Evolutionary conservation across 1,140 invertebrate species (phyloP), one percentile per base, ranked within the genome.

Genomic region (Phymastichus coffea): DNA sequence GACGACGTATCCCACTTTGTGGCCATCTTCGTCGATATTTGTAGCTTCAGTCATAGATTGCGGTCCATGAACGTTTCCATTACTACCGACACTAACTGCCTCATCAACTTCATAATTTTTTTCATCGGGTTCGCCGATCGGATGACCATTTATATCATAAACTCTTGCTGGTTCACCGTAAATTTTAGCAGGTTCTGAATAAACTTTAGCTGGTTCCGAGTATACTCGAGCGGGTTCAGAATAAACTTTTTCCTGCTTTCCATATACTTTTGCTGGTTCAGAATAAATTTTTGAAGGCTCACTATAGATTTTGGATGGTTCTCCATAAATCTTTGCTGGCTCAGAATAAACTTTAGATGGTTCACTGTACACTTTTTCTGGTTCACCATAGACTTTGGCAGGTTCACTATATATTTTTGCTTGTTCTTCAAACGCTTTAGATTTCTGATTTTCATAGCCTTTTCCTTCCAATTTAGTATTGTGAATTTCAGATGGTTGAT

Each of bases 101-200:
- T 93, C 90, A 63, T 91, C 88, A 2, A 92, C 83, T 76, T 92
- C 90, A 72, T 92, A 92, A 75, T 91, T 92, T 71, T 88, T 82
- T 70, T 92, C 89, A 12, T 71, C 64, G 0, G 75, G 72, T 43
- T 77, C 75, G 14, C 65, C 64, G 63, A 79, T 59, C 61, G 70
- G 69, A 65, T 70, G 67, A 33, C 78, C 77, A 71, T 78, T 70
- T 59, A 70, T 63, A 64, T 69, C 75, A 65, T 79, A 83, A 57
- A 76, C 70, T 43, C 76, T 75, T 0, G 75, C 75, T 0, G 81
- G 84, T 60, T 86, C 83, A 2, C 83, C 81, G 63, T 89, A 89
- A 2, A 87, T 76, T 66, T 86, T 85, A 0, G 84, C 79, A 0
- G 84, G 84, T 67, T 85, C 82, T 3, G 84, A 81, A 46, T 87